Evolutionary conservation across 2,888 invertebrate species (phyloP).

Genomic region (Drosophila greeni): DNA sequence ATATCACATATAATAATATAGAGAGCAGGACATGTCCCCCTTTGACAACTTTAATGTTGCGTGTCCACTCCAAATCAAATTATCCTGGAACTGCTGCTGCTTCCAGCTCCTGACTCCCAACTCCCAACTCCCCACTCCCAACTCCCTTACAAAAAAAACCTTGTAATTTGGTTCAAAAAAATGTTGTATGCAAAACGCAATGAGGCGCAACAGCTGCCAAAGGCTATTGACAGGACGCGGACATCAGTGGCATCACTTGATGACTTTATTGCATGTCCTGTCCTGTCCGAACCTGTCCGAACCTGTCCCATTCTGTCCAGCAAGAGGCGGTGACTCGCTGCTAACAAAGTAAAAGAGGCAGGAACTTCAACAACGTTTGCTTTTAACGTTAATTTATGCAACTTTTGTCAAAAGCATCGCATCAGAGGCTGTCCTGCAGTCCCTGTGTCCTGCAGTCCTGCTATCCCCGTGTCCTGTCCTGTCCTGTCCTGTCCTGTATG

Average conservation of each 20-base stretch:
- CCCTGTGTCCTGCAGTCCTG: not conserved
- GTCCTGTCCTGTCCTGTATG: too few species aligned
- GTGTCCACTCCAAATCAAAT: slow-evolving; percentile 34
- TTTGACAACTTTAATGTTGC: slow-evolving; percentile 11
- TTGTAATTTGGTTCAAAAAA: slow-evolving; percentile 25
- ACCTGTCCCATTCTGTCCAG: slow-evolving; percentile 36
- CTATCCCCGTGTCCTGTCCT: slow-evolving; percentile 48
- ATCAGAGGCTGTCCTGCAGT: slow-evolving; percentile 13
- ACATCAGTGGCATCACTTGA: slow-evolving; percentile 60
- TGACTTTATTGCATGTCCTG: slow-evolving; percentile 69
- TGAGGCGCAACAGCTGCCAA: slow-evolving; percentile 28
- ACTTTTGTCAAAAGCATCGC: slow-evolving; percentile 67
- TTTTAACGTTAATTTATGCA: slow-evolving; percentile 75
- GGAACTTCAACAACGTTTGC: slow-evolving; percentile 53
- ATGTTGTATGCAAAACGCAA: slow-evolving; percentile 22
- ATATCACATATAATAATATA: not conserved
- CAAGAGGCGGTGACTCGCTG: slow-evolving; percentile 16
- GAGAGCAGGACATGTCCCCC: not conserved
- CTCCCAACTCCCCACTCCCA: too few species aligned
- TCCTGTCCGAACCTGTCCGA: too few species aligned
- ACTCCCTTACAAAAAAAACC: slow-evolving; percentile 2
- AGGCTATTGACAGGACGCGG: slow-evolving; percentile 40
- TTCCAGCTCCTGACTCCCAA: not conserved
- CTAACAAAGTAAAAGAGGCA: slow-evolving; percentile 59
- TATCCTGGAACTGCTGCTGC: slow-evolving; percentile 1